Percentiles rank a stretch among this genome's conserved stretches.
Evolutionary conservation across 2,888 invertebrate species (phyloP).

Genomic region (Agelastica alni): DNA sequence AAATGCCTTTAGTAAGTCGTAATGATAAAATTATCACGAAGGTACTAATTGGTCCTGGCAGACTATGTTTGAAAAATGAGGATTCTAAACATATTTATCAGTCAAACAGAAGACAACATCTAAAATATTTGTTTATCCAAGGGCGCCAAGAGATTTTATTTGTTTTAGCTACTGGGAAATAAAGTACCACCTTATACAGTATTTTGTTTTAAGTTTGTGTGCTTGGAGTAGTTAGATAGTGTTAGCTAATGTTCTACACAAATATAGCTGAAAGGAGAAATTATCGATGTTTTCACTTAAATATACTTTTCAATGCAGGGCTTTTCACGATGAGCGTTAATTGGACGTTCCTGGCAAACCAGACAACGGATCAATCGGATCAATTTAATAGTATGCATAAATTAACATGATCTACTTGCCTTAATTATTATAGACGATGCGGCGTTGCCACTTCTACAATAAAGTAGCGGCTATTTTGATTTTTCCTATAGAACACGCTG

Average conservation of each 20-base stretch:
- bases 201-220: constrained; percentile 12
- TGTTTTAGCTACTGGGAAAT: constrained; percentile 22
- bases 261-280: too few species aligned
- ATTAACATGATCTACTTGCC: too few species aligned
- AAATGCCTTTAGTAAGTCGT: constrained; percentile 22
- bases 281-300: too few species aligned
- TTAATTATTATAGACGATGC: too few species aligned
- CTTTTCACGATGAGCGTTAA: too few species aligned
- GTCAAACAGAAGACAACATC: constrained; percentile 35
- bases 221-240: constrained; percentile 8
- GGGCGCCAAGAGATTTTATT: constrained; percentile 42
- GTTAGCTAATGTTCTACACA: constrained; percentile 1
- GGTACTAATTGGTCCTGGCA: constrained; percentile 37
- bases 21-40: constrained; percentile 40
- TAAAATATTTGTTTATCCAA: constrained; percentile 42
- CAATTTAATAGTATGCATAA: too few species aligned
- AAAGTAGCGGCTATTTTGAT: too few species aligned
- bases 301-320: too few species aligned
- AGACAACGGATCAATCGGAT: too few species aligned
- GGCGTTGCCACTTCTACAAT: too few species aligned
- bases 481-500: too few species aligned
- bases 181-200: constrained; percentile 13
- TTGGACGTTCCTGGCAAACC: too few species aligned
- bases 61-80: constrained; percentile 27
- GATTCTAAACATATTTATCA: constrained; percentile 39